phyloP scores from a whole-genome alignment of 2,113 vertebrate species.

The Tenrec ecaudatus region DNA sequence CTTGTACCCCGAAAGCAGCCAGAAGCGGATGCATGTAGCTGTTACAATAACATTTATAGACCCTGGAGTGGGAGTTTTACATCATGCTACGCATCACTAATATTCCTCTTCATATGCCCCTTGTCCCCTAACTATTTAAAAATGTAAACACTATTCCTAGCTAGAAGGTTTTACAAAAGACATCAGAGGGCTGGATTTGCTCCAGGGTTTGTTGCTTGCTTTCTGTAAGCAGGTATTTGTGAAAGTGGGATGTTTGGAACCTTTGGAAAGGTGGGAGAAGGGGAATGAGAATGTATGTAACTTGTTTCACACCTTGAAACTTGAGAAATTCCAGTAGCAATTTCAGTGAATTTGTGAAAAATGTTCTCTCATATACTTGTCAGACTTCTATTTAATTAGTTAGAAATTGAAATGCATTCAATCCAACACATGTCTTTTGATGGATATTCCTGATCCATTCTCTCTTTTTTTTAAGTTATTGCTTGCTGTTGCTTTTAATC shows the following conservation, averaged over 20 bases:
- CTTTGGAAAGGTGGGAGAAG: background rate
- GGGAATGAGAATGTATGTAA: too few relatives aligned
- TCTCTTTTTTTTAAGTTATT: background rate
- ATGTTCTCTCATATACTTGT: background rate
- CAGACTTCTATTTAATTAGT: background rate
- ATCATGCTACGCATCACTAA: background rate
- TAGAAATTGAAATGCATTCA: background rate
- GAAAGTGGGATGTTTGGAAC: background rate
- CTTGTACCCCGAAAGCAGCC: background rate
- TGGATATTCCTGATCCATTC: background rate
- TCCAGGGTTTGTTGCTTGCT: background rate
- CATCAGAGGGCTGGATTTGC: background rate
- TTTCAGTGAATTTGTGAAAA: conserved; percentile 15
- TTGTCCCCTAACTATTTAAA: background rate
- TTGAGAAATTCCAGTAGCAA: background rate
- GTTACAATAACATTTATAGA: background rate
- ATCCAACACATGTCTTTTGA: background rate
- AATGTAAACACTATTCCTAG: background rate
- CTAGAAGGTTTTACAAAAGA: background rate
- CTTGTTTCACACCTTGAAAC: background rate
- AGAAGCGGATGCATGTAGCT: background rate
- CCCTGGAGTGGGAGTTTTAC: background rate
- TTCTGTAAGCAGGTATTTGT: background rate
- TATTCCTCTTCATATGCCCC: background rate
- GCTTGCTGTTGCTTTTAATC: background rate